Conservation (phyloP, 2,797 vertebrate species). For the Chaenodraco wilsoni region DNA sequence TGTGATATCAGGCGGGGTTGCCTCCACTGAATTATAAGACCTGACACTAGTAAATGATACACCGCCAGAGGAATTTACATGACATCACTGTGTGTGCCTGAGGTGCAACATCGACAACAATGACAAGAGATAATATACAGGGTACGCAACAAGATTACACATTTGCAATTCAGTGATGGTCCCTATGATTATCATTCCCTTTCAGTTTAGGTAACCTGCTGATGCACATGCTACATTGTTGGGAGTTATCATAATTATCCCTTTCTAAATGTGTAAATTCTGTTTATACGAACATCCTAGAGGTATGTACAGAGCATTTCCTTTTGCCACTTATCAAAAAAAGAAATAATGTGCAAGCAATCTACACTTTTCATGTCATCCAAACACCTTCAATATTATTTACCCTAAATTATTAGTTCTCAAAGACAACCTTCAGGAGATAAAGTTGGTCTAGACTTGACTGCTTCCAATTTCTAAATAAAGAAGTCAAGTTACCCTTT, state of each 20-base stretch:
- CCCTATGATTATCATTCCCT: constrained; percentile 13
- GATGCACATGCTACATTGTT: not conserved
- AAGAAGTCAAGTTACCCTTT: not conserved
- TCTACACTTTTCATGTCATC: not conserved
- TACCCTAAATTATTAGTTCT: not conserved
- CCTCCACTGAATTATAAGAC: constrained; percentile 64
- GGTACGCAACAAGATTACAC: not conserved
- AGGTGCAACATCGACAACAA: not conserved
- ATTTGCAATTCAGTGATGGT: constrained; percentile 16
- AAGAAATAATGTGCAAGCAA: not conserved
- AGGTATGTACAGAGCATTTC: not conserved
- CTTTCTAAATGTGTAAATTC: constrained; percentile 3
- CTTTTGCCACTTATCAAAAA: not conserved
- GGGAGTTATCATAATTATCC: not conserved
- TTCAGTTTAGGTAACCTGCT: constrained; percentile 8
- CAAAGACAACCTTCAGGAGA: not conserved
- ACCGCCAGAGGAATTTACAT: constrained; percentile 66
- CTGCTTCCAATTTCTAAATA: not conserved
- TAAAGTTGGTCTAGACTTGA: not conserved
- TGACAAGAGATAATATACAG: not conserved
- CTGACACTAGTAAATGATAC: constrained; percentile 73
- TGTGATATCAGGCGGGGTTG: constrained; percentile 64
- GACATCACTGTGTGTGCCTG: constrained; percentile 67
- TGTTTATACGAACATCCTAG: not conserved
- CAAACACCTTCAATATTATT: not conserved